Evolutionary conservation across 2,888 invertebrate species (phyloP).

Genomic region (Hirtodrosophila trivittata): DNA sequence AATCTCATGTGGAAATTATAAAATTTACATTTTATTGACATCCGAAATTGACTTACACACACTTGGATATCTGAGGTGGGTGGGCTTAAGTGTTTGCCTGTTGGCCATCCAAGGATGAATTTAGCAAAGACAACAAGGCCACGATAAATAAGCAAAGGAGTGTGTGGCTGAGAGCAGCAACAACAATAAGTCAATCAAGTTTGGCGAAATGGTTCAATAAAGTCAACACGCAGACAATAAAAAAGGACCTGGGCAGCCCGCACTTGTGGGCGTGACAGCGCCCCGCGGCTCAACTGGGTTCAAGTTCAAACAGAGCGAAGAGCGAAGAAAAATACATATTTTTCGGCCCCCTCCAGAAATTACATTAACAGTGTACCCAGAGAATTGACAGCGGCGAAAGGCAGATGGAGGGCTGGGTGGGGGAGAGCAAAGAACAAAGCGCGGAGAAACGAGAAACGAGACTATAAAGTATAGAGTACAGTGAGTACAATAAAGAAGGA

Average conservation of each 20-base stretch:
- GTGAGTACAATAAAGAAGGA: slow-evolving; percentile 2
- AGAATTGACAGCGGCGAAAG: slow-evolving; percentile 26
- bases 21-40: slow-evolving; percentile 78
- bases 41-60: slow-evolving; percentile 67
- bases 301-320: slow-evolving; percentile 68
- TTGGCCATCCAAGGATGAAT: slow-evolving; percentile 35
- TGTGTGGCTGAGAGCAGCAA: slow-evolving; percentile 27
- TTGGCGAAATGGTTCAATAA: slow-evolving; percentile 74
- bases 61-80: slow-evolving; percentile 32
- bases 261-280: slow-evolving; percentile 20
- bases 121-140: slow-evolving; percentile 19
- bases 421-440: background rate
- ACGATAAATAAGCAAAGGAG: slow-evolving; percentile 40
- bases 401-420: background rate
- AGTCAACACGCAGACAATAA: slow-evolving; percentile 49
- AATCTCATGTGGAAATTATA: slow-evolving; percentile 62
- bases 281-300: slow-evolving; percentile 45
- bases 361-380: slow-evolving; percentile 72
- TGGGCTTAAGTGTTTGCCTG: slow-evolving; percentile 62
- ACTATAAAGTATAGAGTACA: slow-evolving; percentile 2
- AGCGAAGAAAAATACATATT: slow-evolving; percentile 40
- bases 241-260: slow-evolving; percentile 14
- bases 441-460: background rate
- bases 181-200: slow-evolving; percentile 72
- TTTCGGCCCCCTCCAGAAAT: slow-evolving; percentile 50